These are phyloP conservation scores for Octopus sinensis DNA, from an alignment of 1,140 invertebrate genomes.

Conservation along the genomic window DNA sequence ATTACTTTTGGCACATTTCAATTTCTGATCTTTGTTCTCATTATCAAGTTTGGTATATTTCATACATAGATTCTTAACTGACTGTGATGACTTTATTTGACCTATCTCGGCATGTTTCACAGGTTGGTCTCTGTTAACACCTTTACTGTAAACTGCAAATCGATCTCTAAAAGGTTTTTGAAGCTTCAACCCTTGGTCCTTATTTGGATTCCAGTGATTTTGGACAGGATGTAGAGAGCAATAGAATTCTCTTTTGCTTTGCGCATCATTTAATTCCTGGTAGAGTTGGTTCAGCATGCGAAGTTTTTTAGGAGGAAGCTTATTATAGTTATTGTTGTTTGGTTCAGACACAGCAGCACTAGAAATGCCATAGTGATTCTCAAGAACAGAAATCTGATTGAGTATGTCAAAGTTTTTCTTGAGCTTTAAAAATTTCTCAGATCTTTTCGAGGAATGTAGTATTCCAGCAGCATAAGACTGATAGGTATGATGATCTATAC, in stretches of 20 bases:
- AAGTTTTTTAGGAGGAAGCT: too few species aligned
- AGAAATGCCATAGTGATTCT: constrained; percentile 63
- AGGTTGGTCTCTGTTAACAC: too few species aligned
- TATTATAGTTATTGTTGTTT: too few species aligned
- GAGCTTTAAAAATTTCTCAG: constrained; percentile 78
- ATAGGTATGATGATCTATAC: constrained; percentile 51
- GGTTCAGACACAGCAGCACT: constrained; percentile 60
- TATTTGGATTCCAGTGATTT: constrained; percentile 65
- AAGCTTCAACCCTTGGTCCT: constrained; percentile 70
- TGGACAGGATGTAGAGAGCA: constrained; percentile 62
- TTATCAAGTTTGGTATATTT: constrained; percentile 32
- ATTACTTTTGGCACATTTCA: constrained; percentile 5
- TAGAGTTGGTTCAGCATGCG: constrained; percentile 68
- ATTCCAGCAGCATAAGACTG: constrained; percentile 62
- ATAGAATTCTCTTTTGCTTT: constrained; percentile 79
- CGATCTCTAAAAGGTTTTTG: constrained; percentile 12
- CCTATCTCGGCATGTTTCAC: neutral
- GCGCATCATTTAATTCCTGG: constrained; percentile 72
- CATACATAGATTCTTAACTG: constrained; percentile 26
- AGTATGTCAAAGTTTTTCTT: constrained; percentile 82
- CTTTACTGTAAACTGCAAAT: neutral
- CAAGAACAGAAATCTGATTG: constrained; percentile 77
- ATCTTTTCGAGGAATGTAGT: constrained; percentile 70
- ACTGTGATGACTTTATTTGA: constrained; percentile 14
- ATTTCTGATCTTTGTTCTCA: neutral